A percentile compares a stretch with the other conserved stretches of the same genome.
phyloP scores from a whole-genome alignment of 2,113 vertebrate genomes.

The Notechis scutatus region DNA sequence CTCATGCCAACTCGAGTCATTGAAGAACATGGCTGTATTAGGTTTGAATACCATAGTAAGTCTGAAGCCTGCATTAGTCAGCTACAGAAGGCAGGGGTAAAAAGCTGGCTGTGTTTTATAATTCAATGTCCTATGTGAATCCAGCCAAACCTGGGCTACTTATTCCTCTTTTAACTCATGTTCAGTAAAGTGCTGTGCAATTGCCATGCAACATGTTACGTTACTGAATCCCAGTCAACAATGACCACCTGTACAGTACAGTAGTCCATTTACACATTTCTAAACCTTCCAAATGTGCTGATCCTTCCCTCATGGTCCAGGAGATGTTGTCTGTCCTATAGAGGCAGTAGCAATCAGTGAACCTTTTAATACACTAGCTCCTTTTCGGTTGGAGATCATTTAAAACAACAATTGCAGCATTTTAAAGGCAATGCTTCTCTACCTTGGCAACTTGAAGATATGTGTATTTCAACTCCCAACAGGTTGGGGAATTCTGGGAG shows the following conservation, averaged over 20 bases:
- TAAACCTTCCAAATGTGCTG: neutral
- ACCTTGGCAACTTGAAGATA: neutral
- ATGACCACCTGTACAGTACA: neutral
- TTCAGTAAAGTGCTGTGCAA: neutral
- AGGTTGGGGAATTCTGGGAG: neutral
- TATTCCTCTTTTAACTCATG: neutral
- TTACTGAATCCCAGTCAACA: neutral
- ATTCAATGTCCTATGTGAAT: neutral
- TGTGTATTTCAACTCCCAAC: neutral
- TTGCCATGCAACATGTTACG: neutral
- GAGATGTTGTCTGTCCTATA: neutral
- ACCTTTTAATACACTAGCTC: neutral
- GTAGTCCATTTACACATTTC: neutral
- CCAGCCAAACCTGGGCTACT: neutral
- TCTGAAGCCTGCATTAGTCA: neutral
- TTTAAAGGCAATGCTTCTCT: neutral
- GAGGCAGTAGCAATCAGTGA: neutral
- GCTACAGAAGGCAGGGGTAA: neutral
- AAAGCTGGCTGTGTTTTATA: neutral
- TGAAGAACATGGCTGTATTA: neutral
- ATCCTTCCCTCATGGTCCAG: neutral
- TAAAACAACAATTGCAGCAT: neutral
- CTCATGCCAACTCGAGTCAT: neutral
- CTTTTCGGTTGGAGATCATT: neutral
- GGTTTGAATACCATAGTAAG: neutral